Evolutionary conservation across 2,797 vertebrate species (phyloP).

Genomic region (Phrynocephalus guinanensis): DNA sequence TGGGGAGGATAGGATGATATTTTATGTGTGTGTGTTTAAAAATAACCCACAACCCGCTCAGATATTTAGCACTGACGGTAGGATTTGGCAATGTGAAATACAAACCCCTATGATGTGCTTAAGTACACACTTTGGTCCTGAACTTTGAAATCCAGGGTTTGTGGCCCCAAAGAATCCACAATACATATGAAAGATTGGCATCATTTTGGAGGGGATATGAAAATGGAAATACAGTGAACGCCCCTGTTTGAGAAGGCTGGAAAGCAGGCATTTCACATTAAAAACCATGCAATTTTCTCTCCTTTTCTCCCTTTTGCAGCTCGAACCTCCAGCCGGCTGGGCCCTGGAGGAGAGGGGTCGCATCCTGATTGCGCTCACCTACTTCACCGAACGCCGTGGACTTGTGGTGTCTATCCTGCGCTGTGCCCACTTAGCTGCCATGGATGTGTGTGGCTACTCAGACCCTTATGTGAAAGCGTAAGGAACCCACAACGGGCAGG

Average conservation of each 20-base stretch:
- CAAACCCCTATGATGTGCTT: too few species aligned
- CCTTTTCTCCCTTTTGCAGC: constrained; percentile 68
- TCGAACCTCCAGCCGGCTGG: constrained; percentile 86
- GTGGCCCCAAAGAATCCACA: too few species aligned
- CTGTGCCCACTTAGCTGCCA: constrained; percentile 90
- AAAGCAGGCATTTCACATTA: background rate
- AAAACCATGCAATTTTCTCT: background rate
- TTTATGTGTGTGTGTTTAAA: too few species aligned
- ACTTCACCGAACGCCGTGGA: constrained; percentile 75
- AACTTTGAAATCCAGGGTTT: too few species aligned
- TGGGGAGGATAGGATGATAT: too few species aligned
- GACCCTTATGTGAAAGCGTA: constrained; percentile 94
- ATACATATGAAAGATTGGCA: too few species aligned
- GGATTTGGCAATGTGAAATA: too few species aligned
- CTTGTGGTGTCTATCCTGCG: constrained; percentile 88
- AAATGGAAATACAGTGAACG: too few species aligned
- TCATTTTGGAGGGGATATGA: too few species aligned
- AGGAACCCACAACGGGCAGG: constrained; percentile 54
- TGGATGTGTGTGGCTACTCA: constrained; percentile 92
- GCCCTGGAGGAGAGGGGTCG: constrained; percentile 87
- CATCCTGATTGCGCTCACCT: constrained; percentile 85
- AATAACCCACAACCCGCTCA: too few species aligned
- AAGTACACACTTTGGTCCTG: too few species aligned
- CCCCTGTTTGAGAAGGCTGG: background rate
- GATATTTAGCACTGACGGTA: too few species aligned